Conservation (phyloP, 2,797 vertebrate genomes). For the Gymnothorax reevesii region DNA sequence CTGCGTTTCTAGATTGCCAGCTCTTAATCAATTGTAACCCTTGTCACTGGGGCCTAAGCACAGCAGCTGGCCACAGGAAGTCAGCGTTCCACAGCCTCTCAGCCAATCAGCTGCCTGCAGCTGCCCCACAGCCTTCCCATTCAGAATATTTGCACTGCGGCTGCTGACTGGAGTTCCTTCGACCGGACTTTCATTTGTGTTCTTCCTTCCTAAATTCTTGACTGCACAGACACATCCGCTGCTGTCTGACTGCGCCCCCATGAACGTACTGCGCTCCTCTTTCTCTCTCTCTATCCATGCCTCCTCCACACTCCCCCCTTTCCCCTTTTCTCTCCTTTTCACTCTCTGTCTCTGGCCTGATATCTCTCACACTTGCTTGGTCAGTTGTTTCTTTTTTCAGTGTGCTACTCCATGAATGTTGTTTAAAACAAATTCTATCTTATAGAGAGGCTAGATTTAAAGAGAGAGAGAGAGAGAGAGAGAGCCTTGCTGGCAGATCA, state of each 20-base stretch:
- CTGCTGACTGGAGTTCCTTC: conserved; percentile 71
- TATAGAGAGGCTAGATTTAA: conserved; percentile 64
- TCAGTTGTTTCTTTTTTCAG: conserved; percentile 63
- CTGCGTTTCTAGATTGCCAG: conserved; percentile 78
- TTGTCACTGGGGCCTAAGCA: conserved; percentile 82
- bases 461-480: conserved; percentile 47
- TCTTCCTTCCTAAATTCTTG: conserved; percentile 71
- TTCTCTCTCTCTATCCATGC: conserved; percentile 22
- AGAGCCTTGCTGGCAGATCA: conserved; percentile 84
- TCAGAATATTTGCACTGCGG: conserved; percentile 69
- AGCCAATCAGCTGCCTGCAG: conserved; percentile 80
- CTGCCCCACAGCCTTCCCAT: conserved; percentile 72
- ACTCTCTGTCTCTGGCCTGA: neutral
- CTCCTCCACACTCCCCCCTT: conserved; percentile 42
- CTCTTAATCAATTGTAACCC: conserved; percentile 86
- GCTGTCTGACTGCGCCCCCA: conserved; percentile 49
- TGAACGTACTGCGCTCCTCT: conserved; percentile 44
- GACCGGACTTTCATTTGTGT: conserved; percentile 64
- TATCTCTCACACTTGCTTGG: conserved; percentile 61
- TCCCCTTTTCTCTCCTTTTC: conserved; percentile 42
- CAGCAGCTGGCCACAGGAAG: conserved; percentile 90
- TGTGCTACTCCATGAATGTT: conserved; percentile 61
- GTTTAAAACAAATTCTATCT: conserved; percentile 50
- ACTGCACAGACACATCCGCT: conserved; percentile 65
- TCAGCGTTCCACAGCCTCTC: conserved; percentile 77